Evolutionary conservation across 2,888 invertebrate species (phyloP).

Genomic region (Lissocephala sabroskyi): DNA sequence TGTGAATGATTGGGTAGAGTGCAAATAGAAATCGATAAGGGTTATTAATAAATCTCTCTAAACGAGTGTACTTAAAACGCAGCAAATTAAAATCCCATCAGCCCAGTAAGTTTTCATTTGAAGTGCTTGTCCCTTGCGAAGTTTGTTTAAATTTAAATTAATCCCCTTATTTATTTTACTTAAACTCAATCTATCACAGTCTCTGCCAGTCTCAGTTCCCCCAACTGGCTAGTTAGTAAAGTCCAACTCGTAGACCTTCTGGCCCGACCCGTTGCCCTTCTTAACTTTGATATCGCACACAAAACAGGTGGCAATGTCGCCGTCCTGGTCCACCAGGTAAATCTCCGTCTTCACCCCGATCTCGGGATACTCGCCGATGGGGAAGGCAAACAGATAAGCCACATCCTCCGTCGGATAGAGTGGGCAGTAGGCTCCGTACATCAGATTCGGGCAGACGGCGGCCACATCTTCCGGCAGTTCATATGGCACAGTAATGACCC

Average conservation of each 20-base stretch:
- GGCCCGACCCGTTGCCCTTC: conserved; percentile 30
- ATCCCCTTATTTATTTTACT: too few relatives aligned
- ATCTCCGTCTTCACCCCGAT: conserved; percentile 66
- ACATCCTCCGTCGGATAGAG: conserved; percentile 67
- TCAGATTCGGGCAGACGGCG: conserved; percentile 64
- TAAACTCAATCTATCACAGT: too few relatives aligned
- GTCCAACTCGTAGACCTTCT: conserved; percentile 32
- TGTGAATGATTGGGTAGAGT: background rate
- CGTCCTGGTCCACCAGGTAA: conserved; percentile 60
- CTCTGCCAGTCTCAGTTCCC: too few relatives aligned
- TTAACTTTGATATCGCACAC: conserved; percentile 67
- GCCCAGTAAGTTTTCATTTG: too few relatives aligned
- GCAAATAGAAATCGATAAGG: background rate
- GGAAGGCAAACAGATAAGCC: conserved; percentile 66
- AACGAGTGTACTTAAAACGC: conserved; percentile 24
- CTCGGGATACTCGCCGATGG: conserved; percentile 67
- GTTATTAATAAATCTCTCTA: conserved; percentile 6
- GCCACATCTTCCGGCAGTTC: conserved; percentile 63
- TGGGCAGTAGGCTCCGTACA: conserved; percentile 67
- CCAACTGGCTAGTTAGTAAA: conserved; percentile 33
- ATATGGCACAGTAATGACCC: conserved; percentile 67
- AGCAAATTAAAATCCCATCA: conserved; percentile 23
- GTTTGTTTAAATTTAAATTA: too few relatives aligned
- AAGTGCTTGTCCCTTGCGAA: too few relatives aligned
- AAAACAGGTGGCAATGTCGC: conserved; percentile 56